Base-by-base conservation (phyloP, 2,113 vertebrate genomes). In the Clarias macrocephalus region DNA sequence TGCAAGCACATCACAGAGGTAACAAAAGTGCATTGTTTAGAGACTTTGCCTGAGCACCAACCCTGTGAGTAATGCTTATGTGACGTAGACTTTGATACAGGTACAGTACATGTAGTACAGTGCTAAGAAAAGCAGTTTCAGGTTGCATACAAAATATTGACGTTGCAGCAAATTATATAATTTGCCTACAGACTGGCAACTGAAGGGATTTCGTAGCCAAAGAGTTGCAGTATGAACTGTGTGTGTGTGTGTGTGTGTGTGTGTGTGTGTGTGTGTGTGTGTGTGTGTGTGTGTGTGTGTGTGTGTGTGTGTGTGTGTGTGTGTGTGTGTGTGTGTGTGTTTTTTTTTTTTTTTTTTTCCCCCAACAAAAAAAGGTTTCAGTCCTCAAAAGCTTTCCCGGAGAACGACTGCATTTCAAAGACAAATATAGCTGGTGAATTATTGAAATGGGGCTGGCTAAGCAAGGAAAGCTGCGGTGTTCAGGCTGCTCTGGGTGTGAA, bases 381-480 rank as follows among this genome's bases (percentile, higher is more conserved):
- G 21, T 65, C 25, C 33, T 83, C 86, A 85, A 8, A 65, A 62
- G n/a, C 66, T 87, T 48, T 54, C 54, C 7, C 63, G 56, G 37
- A 68, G 54, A 70, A 70, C 25, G 3, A 1, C n/a, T 18, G 30
- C 11, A 11, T 83, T 88, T 83, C 84, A 73, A 70, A 79, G 76
- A 88, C 88, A 79, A 16, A n/a, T 83, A 37, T 15, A 79, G 42
- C 82, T 86, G 12, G 33, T 92, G 82, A 89, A 92, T 92, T 88
- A 90, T 94, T 90, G 63, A 89, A 60, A 75, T 63, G 42, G 84
- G 48, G 83, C 88, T 63, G 88, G 86, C 88, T 37, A 12, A 62
- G 77, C 68, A 19, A 33, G 73, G 83, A 83, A 56, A 21, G 88
- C 83, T 57, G 62, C 83, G 83, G 84, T 85, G 86, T 77, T 80